Evolutionary conservation across 64 coral and sea anemone species (phyloP), one percentile per base, ranked within the genome.

Genomic region (Anthopleura sola): DNA sequence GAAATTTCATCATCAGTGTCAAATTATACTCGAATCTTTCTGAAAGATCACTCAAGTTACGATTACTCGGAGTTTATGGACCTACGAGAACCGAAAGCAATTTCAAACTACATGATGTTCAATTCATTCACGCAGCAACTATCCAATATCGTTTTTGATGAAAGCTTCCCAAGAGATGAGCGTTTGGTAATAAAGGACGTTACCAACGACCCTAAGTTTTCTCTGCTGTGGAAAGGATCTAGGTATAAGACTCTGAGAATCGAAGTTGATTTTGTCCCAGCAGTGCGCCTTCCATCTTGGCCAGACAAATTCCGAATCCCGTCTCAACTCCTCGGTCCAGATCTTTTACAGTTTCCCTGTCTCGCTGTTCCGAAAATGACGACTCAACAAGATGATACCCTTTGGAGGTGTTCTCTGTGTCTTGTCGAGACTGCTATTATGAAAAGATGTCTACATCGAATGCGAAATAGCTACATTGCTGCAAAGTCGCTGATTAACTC

Each of bases 381-480:
- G 56, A 89, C 62, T 69, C 60, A 64, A 36, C 33, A 78, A 36
- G 78, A 89, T 75, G 57, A 82, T 33, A 31, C 32, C 37, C 80
- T 89, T 49, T 89, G 87, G 87, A 81, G 87, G 36, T 83, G 78
- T 82, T 89, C 87, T 49, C 79, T 51, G 24, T 82, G 56, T 51
- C 62, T 89, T 83, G 78, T 82, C 40, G 87, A 89, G 56, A 89
- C 57, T 83, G 80, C 88, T 33, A 84, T 89, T 31, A 83, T 89
- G 80, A 83, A 71, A 50, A 89, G 49, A 53, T 89, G 88, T 84
- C 88, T 49, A 37, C 81, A 28, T 75, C 81, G 62, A 69, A 64
- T 89, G 34, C 80, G 88, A 83, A 89, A 89, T 69, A 89, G 88
- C 80, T 89, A 89, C 88, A 89, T 75, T 28, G 88, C 68, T 75